phyloP scores from a whole-genome alignment of 30 jellyfish, hydroid and myxozoan species.

The Nemopilema nomurai region DNA sequence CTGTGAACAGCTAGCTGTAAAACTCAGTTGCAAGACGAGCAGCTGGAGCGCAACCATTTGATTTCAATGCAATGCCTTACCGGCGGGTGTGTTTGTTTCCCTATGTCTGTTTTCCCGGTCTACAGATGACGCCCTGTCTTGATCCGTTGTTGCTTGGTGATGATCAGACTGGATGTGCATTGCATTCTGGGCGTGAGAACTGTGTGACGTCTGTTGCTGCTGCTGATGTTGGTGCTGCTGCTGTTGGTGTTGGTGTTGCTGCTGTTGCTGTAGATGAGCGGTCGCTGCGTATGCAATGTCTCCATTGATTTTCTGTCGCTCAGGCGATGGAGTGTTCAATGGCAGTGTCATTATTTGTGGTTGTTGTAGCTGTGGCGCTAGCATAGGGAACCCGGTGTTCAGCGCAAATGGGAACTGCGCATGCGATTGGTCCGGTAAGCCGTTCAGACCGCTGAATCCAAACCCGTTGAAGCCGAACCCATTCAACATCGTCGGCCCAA shows the following conservation, averaged over 20 bases:
- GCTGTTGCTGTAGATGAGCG: constrained; percentile 56
- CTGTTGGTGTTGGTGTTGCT: constrained; percentile 51
- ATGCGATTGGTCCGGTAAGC: constrained; percentile 75
- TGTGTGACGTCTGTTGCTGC: constrained; percentile 20
- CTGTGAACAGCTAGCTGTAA: too few species aligned
- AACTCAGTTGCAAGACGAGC: not conserved
- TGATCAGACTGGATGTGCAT: constrained; percentile 49
- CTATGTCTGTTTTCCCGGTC: constrained; percentile 54
- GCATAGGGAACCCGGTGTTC: constrained; percentile 93
- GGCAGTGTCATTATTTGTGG: constrained; percentile 91
- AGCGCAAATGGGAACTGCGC: constrained; percentile 95
- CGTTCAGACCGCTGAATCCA: constrained; percentile 86
- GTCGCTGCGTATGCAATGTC: constrained; percentile 44
- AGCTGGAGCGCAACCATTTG: not conserved
- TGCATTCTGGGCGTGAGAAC: constrained; percentile 28
- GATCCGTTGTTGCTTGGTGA: constrained; percentile 41
- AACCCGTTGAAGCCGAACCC: constrained; percentile 91
- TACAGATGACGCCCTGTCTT: constrained; percentile 36
- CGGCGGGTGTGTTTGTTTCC: constrained; percentile 33
- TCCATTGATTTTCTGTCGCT: constrained; percentile 79
- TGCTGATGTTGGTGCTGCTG: constrained; percentile 42
- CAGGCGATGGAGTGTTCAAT: constrained; percentile 92
- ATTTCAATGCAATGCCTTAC: not conserved
- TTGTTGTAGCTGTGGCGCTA: constrained; percentile 85
- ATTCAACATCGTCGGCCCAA: constrained; percentile 84